Conservation (phyloP, 2,888 invertebrate genomes). For the Drosophila planitibia region DNA sequence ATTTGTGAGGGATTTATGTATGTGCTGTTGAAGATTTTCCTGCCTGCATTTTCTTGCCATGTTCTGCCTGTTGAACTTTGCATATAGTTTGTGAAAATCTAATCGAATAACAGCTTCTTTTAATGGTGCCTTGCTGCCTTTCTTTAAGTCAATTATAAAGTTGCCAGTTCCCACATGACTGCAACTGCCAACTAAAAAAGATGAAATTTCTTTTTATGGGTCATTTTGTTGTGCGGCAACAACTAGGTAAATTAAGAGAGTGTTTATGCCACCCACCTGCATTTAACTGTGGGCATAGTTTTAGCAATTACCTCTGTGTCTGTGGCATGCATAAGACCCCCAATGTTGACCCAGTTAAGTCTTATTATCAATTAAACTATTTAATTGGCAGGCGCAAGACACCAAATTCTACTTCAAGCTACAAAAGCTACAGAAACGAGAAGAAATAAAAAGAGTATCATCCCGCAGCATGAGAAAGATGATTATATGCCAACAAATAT, state of each 20-base stretch:
- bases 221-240: background rate
- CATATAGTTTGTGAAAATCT: background rate
- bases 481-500: background rate
- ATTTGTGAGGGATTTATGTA: background rate
- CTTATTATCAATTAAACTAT: constrained; percentile 62
- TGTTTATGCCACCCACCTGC: constrained; percentile 38
- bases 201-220: constrained; percentile 22
- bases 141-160: constrained; percentile 11
- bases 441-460: constrained; percentile 5
- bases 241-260: constrained; percentile 37
- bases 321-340: constrained; percentile 32
- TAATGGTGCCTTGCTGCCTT: background rate
- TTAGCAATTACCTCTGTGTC: constrained; percentile 1
- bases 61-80: background rate
- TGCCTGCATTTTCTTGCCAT: background rate
- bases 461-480: constrained; percentile 9
- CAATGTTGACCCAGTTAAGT: constrained; percentile 69
- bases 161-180: constrained; percentile 26
- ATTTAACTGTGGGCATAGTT: constrained; percentile 32
- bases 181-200: constrained; percentile 9
- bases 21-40: background rate
- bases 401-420: constrained; percentile 8
- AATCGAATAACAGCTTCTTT: background rate
- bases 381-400: constrained; percentile 50
- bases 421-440: constrained; percentile 8